phyloP scores from a whole-genome alignment of 2,797 vertebrate species.

The Orestias chungarensis region DNA sequence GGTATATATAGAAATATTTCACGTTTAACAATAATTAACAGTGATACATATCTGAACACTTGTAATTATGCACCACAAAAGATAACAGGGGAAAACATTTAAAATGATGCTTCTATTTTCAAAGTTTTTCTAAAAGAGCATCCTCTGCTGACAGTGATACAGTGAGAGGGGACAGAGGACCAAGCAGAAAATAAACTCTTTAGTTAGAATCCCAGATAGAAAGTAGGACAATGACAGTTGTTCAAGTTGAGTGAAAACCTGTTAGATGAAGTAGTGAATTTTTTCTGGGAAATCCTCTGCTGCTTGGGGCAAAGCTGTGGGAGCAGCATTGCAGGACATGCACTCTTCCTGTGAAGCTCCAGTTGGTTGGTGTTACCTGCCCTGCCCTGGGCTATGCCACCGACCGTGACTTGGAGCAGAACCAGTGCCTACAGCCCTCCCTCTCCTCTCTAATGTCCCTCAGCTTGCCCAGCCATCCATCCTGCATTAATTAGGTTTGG shows the following conservation, averaged over 20 bases:
- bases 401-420: slow-evolving; percentile 45
- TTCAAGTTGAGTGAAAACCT: slow-evolving; percentile 82
- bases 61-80: background rate
- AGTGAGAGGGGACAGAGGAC: slow-evolving; percentile 24
- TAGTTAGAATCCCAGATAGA: slow-evolving; percentile 75
- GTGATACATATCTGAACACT: background rate
- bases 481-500: slow-evolving; percentile 94
- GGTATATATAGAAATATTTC: background rate
- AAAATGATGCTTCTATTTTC: background rate
- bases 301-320: slow-evolving; percentile 43
- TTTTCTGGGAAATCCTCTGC: slow-evolving; percentile 79
- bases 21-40: background rate
- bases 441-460: slow-evolving; percentile 67
- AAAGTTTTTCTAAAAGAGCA: background rate
- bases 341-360: slow-evolving; percentile 79
- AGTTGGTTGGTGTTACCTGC: slow-evolving; percentile 78
- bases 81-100: background rate
- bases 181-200: slow-evolving; percentile 43
- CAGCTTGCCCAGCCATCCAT: slow-evolving; percentile 83
- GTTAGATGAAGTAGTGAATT: slow-evolving; percentile 74
- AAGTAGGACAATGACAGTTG: slow-evolving; percentile 73
- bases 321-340: slow-evolving; percentile 14
- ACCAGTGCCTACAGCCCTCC: slow-evolving; percentile 39
- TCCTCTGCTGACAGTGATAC: background rate
- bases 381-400: slow-evolving; percentile 43